Conservation (phyloP, 2,888 invertebrate genomes). For the Panorpa germanica region DNA sequence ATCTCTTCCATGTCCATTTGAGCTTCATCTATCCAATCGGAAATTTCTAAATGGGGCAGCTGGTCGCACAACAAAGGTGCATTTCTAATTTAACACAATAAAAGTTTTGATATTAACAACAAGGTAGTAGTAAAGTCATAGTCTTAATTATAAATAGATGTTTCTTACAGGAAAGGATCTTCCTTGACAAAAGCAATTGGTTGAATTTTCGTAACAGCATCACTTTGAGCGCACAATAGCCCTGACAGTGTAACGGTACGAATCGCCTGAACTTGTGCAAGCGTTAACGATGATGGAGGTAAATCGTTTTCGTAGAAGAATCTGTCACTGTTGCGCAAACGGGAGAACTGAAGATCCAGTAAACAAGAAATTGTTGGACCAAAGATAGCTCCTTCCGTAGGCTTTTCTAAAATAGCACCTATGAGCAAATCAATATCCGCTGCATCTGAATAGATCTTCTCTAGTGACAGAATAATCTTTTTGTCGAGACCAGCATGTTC, state of each 20-base stretch:
- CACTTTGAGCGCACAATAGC: slow-evolving; percentile 57
- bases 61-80: slow-evolving; percentile 56
- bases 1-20: slow-evolving; percentile 43
- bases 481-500: slow-evolving; percentile 32
- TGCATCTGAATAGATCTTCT: slow-evolving; percentile 38
- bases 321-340: slow-evolving; percentile 68
- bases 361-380: slow-evolving; percentile 84
- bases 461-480: slow-evolving; percentile 39
- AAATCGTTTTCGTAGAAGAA: slow-evolving; percentile 94
- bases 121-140: slow-evolving; percentile 3
- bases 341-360: slow-evolving; percentile 62
- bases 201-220: slow-evolving; percentile 51
- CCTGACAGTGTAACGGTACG: slow-evolving; percentile 63
- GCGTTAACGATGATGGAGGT: slow-evolving; percentile 64
- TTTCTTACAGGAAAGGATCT: slow-evolving; percentile 65
- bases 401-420: slow-evolving; percentile 66
- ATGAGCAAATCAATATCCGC: slow-evolving; percentile 72
- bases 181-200: slow-evolving; percentile 71
- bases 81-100: slow-evolving; percentile 28
- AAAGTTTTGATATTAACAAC: slow-evolving; percentile 5
- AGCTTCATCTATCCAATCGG: slow-evolving; percentile 47
- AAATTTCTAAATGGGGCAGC: slow-evolving; percentile 42
- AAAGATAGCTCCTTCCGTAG: slow-evolving; percentile 60
- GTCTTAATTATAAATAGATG: background rate
- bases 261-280: slow-evolving; percentile 62